These are phyloP conservation scores for Sisyra terminalis DNA, from an alignment of 2,888 invertebrate species.

Conservation along the genomic window DNA sequence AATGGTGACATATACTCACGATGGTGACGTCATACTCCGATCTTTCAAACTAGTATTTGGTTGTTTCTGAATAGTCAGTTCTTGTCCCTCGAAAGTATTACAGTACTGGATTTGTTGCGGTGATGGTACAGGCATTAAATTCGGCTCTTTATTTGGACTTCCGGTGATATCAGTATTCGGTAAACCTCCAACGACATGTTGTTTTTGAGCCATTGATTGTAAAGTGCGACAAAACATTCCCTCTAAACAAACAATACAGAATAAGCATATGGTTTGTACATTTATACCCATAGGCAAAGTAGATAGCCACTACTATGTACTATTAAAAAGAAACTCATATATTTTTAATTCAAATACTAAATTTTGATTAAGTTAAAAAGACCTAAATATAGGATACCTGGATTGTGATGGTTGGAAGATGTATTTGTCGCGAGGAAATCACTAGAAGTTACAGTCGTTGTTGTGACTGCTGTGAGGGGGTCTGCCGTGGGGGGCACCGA, in stretches of 20 bases:
- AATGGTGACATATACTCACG: slow-evolving; percentile 35
- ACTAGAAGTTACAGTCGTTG: background rate
- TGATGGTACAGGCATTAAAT: slow-evolving; percentile 89
- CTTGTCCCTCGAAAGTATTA: slow-evolving; percentile 91
- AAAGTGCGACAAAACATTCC: slow-evolving; percentile 46
- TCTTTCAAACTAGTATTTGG: slow-evolving; percentile 80
- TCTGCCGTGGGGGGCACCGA: slow-evolving; percentile 24
- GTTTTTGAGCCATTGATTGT: slow-evolving; percentile 43
- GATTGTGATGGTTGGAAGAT: slow-evolving; percentile 26
- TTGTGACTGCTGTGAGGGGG: slow-evolving; percentile 17
- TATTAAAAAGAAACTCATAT: no score
- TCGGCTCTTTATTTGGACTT: slow-evolving; percentile 53
- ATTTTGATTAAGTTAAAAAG: no score
- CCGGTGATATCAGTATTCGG: slow-evolving; percentile 14
- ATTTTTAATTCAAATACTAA: no score
- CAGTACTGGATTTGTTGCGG: slow-evolving; percentile 93
- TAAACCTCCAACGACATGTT: slow-evolving; percentile 21
- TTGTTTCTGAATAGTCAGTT: slow-evolving; percentile 90
- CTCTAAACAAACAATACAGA: slow-evolving; percentile 38
- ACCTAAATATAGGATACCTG: no score
- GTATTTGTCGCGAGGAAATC: slow-evolving; percentile 18
- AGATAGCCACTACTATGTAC: no score
- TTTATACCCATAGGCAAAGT: no score
- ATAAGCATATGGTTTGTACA: no score
- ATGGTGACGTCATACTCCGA: slow-evolving; percentile 53